Conservation (phyloP, 2,888 invertebrate genomes). For the Drosophila subquinaria region DNA sequence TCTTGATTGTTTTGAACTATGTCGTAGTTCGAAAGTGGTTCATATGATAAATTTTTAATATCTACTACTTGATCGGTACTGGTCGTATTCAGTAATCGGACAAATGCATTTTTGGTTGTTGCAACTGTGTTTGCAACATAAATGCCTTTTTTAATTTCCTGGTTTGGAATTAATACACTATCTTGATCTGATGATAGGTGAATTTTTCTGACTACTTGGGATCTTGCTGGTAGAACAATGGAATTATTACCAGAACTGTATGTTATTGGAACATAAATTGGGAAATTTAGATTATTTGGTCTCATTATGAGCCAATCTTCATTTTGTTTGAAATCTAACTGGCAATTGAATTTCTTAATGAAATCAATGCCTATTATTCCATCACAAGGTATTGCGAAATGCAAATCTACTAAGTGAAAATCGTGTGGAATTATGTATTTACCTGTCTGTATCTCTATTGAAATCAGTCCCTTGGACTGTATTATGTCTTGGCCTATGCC, state of each 20-base stretch:
- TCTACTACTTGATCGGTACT: not conserved
- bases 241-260: not conserved
- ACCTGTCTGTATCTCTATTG: no score
- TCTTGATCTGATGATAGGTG: not conserved
- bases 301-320: no score
- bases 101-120: not conserved
- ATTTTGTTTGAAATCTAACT: no score
- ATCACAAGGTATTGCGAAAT: no score
- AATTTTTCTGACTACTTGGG: not conserved
- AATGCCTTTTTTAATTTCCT: not conserved
- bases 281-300: no score
- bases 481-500: no score
- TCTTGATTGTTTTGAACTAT: not conserved
- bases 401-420: no score
- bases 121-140: not conserved
- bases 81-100: not conserved
- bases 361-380: no score
- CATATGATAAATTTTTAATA: not conserved
- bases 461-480: no score
- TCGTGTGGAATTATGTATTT: no score
- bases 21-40: slow-evolving; percentile 11
- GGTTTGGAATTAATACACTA: slow-evolving; percentile 1
- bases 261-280: no score
- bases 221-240: slow-evolving; percentile 6
- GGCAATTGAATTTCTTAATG: no score